Conservation (phyloP, 37 sponge, comb jelly and placozoan species). For the Amphimedon queenslandica region DNA sequence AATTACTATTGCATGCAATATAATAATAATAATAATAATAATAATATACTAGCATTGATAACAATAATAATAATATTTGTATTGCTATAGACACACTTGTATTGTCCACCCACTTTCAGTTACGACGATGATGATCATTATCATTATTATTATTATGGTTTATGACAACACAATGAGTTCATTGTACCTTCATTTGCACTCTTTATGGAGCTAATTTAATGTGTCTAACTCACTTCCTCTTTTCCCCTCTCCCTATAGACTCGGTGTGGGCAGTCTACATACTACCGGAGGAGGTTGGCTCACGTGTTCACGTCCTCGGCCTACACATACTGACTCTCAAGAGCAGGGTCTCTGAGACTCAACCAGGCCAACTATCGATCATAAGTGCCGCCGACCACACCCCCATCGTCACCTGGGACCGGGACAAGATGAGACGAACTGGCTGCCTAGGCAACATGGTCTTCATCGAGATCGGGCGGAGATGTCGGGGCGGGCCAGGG, state of each 20-base stretch:
- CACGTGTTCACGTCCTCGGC: slow-evolving; percentile 34
- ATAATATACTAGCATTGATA: too few species aligned
- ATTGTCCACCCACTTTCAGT: too few species aligned
- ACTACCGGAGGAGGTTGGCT: slow-evolving; percentile 49
- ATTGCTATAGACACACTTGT: too few species aligned
- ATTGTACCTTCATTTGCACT: too few species aligned
- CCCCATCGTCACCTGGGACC: slow-evolving; percentile 59
- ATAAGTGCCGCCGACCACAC: slow-evolving; percentile 26
- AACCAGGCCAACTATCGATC: slow-evolving; percentile 33
- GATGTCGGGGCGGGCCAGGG: slow-evolving; percentile 65
- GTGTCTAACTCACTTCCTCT: too few species aligned
- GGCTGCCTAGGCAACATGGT: slow-evolving; percentile 70
- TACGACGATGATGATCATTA: too few species aligned
- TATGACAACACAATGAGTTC: too few species aligned
- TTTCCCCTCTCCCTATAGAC: slow-evolving; percentile 15
- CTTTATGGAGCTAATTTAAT: too few species aligned
- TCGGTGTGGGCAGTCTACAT: slow-evolving; percentile 58
- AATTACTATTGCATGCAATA: too few species aligned
- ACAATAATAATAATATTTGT: too few species aligned
- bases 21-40: too few species aligned
- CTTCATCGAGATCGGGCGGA: slow-evolving; percentile 67
- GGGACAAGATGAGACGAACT: slow-evolving; percentile 64
- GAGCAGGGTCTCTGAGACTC: slow-evolving; percentile 10
- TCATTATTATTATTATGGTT: too few species aligned
- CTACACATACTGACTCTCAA: slow-evolving; percentile 24